These are phyloP conservation scores for Callaeas wilsoni DNA, from an alignment of 2,113 vertebrate genomes.

Conservation along the genomic window DNA sequence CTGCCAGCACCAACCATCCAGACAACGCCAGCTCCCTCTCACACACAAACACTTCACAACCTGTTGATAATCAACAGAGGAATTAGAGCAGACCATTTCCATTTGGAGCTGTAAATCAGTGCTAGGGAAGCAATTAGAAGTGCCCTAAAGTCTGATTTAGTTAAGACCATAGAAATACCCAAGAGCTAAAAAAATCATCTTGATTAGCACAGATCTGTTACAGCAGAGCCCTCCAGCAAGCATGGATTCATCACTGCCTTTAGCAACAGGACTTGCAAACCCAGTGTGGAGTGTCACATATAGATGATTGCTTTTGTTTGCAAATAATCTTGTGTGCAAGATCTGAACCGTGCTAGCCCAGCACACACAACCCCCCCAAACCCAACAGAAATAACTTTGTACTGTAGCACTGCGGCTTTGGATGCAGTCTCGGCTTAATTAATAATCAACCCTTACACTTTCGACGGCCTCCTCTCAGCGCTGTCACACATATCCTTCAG, in stretches of 20 bases:
- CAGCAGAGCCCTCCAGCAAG: not conserved
- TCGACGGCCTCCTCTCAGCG: not conserved
- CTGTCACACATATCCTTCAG: not conserved
- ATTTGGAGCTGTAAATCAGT: not conserved
- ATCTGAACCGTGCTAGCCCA: not conserved
- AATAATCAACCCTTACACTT: not conserved
- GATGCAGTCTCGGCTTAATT: slow-evolving; percentile 10
- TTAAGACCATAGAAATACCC: not conserved
- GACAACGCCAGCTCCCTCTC: not conserved
- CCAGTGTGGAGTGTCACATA: not conserved
- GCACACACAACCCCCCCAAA: not conserved
- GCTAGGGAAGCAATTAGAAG: not conserved
- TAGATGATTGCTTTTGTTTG: not conserved
- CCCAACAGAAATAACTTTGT: not conserved
- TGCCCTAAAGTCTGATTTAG: not conserved
- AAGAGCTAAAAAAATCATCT: not conserved
- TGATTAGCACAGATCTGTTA: not conserved
- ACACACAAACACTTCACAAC: not conserved
- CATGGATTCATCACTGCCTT: not conserved
- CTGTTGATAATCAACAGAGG: not conserved
- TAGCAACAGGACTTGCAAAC: not conserved
- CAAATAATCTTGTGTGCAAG: not conserved
- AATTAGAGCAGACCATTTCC: not conserved
- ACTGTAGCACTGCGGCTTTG: not conserved
- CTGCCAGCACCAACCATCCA: not conserved